phyloP scores from a whole-genome alignment of 2,797 vertebrate genomes.

The Molossus molossus region DNA sequence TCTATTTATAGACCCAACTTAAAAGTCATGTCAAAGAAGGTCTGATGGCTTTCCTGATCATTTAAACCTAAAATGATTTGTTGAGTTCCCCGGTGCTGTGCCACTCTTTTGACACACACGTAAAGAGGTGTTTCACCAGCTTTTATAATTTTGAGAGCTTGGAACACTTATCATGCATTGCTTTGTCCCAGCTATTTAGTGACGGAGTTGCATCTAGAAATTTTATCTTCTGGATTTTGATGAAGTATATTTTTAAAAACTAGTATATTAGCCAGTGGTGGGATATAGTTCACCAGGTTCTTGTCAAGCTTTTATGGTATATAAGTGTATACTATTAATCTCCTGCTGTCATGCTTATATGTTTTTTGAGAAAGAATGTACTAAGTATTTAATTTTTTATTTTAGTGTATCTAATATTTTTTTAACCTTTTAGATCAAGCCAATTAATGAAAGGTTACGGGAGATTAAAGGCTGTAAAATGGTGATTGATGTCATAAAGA shows the following conservation, averaged over 20 bases:
- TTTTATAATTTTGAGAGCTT: not conserved
- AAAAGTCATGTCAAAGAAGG: not conserved
- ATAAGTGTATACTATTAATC: not conserved
- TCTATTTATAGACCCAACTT: not conserved
- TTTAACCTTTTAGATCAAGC: conserved; percentile 91
- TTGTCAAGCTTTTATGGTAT: not conserved
- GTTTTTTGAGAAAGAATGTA: conserved; percentile 27
- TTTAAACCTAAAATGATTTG: not conserved
- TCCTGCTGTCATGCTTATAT: not conserved
- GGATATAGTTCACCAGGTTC: not conserved
- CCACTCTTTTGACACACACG: not conserved
- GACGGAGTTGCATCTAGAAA: not conserved
- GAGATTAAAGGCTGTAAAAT: conserved; percentile 94
- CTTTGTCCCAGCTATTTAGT: not conserved
- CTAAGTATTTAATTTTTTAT: conserved; percentile 46
- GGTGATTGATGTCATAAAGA: conserved; percentile 95
- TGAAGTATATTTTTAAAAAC: conserved; percentile 41
- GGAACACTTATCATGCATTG: not conserved
- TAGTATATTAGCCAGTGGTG: not conserved
- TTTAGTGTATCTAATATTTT: conserved; percentile 51
- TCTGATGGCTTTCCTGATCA: not conserved
- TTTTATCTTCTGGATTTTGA: not conserved
- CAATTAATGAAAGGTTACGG: conserved; percentile 95
- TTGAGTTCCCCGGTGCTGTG: not conserved
- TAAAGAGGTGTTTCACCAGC: not conserved